A percentile compares a stretch with the other conserved stretches of the same genome.
Evolutionary conservation across 1,140 invertebrate genomes (phyloP).

Genomic region (Doryteuthis pealeii): DNA sequence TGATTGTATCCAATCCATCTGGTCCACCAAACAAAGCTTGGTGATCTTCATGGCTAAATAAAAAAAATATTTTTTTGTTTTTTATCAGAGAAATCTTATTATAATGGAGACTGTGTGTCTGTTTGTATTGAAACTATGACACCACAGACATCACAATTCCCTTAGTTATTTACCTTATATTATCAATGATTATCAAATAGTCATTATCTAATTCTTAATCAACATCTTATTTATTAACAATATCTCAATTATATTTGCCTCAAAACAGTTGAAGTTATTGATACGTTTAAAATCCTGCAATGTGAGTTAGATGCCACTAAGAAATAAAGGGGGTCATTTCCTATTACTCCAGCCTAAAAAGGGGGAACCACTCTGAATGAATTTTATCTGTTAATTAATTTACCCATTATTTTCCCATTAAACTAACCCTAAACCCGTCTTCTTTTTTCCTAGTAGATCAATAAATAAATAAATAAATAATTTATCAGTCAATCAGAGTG

Average conservation of each 20-base stretch:
- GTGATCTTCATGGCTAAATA: slow-evolving; percentile 32
- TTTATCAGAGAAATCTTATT: neutral
- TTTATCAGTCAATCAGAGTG: too few species aligned
- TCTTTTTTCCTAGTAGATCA: too few species aligned
- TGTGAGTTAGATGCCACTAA: neutral
- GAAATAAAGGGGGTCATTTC: neutral
- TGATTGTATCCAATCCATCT: slow-evolving; percentile 34
- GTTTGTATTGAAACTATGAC: neutral
- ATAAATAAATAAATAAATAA: too few species aligned
- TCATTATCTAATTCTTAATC: neutral
- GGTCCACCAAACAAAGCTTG: slow-evolving; percentile 32
- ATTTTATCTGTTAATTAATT: too few species aligned
- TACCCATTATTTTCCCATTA: neutral
- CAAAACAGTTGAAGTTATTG: too few species aligned
- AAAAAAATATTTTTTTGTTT: slow-evolving; percentile 14
- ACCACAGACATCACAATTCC: too few species aligned
- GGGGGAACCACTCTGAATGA: too few species aligned
- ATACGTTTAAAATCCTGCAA: too few species aligned
- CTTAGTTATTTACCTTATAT: too few species aligned
- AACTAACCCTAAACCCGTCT: neutral
- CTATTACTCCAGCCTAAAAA: too few species aligned
- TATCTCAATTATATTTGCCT: too few species aligned
- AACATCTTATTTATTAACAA: too few species aligned
- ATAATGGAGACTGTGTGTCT: neutral
- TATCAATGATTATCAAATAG: neutral